Conservation (phyloP, 2,113 vertebrate species). For the Macquaria australasica region DNA sequence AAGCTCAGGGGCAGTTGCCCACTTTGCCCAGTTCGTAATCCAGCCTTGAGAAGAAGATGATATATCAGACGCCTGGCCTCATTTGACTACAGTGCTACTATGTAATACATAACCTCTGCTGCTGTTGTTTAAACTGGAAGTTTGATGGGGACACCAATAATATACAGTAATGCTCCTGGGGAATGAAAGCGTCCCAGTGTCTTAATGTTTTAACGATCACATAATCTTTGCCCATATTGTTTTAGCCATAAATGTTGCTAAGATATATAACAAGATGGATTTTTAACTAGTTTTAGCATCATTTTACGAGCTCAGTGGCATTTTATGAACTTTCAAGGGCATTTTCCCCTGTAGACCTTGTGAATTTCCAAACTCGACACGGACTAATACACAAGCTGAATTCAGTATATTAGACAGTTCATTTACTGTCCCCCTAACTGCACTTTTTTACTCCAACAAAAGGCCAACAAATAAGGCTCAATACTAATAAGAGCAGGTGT, state of each 20-base stretch:
- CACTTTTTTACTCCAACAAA: conserved; percentile 22
- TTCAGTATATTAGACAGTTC: conserved; percentile 12
- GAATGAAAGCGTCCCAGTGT: background rate
- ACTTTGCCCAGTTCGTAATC: background rate
- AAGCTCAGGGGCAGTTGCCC: background rate
- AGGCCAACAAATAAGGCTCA: conserved; percentile 40
- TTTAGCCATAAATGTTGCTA: conserved; percentile 25
- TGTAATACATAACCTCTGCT: conserved; percentile 23
- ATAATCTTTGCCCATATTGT: conserved; percentile 38
- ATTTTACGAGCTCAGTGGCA: conserved; percentile 46
- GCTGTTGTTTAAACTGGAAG: conserved; percentile 10
- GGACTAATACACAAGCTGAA: conserved; percentile 13
- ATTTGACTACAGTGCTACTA: background rate
- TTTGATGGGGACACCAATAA: conserved; percentile 2
- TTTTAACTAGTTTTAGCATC: conserved; percentile 27
- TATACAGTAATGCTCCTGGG: conserved; percentile 12
- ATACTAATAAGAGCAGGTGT: conserved; percentile 32
- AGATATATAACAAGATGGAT: conserved; percentile 22
- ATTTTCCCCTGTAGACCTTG: background rate
- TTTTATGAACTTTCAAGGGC: conserved; percentile 49
- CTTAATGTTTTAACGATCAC: conserved; percentile 31
- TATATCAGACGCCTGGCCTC: background rate
- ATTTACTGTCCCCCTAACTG: conserved; percentile 32
- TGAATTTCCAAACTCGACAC: conserved; percentile 24
- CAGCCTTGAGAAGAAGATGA: background rate